Base-by-base conservation (phyloP, 1,140 invertebrate genomes). In the Cydia splendana region DNA sequence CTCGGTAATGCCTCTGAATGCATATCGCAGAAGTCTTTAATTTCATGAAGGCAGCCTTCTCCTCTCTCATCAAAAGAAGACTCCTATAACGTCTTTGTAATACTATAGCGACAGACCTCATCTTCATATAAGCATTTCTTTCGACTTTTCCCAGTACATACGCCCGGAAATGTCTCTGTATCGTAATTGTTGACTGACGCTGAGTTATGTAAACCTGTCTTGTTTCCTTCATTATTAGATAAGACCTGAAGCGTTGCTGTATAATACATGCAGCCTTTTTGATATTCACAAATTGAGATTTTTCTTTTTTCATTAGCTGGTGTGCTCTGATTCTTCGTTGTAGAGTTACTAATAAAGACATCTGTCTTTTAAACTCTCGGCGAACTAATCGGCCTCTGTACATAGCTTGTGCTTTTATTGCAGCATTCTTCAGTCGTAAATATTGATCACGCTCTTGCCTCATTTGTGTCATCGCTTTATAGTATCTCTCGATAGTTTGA, bases 191-290 rank as follows among this genome's bases (percentile, higher is more conserved):
- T 9, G 85, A 81, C 53, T 83, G 82, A 38, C 82, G 83, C 81
- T 76, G 82, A 20, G 76, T 74, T 2, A 94, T 7, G 78, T 94
- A 96, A 24, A 85, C 65, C 12, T 86, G 76, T 80, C 91, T 85
- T 12, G 85, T 81, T 53, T 79, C 78, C 76, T 88, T 93, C 84
- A 90, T 89, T 7, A 75, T 15, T 4, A 90, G 74, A 69, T 87
- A 85, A 9, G 90, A 85, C 85, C 85, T 93, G 78, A 90, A 94
- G 79, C 87, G 87, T 4, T 51, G 83, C 85, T 96, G 95, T 42
- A 96, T 86, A 2, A 80, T 65, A 10, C 89, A 81, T 7, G 83
- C 82, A 15, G 93, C 85, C 12, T 82, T 78, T 77, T 85, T 88
- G 15, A 93, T 79, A 48, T 81, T 62, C 18, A 93, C 53, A 82